Conservation (phyloP, 2,797 vertebrate species). For the Leptodactylus fallax region DNA sequence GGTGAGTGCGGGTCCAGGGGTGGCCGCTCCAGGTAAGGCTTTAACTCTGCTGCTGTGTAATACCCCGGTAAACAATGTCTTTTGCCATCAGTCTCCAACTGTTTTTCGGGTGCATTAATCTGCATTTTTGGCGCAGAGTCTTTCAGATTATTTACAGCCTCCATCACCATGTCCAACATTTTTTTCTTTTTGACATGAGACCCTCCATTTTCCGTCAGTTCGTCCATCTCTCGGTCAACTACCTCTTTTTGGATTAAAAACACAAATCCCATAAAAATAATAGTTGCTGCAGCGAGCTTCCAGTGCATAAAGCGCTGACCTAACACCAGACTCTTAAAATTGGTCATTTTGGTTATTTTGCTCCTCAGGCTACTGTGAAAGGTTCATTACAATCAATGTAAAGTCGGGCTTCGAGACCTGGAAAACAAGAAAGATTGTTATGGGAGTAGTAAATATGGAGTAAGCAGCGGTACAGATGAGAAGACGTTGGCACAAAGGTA, state of each 20-base stretch:
- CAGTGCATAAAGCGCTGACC: slow-evolving; percentile 85
- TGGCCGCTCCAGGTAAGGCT: slow-evolving; percentile 86
- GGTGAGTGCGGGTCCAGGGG: slow-evolving; percentile 86
- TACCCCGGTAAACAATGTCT: slow-evolving; percentile 85
- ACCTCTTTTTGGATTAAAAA: slow-evolving; percentile 97
- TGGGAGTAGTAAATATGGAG: not conserved
- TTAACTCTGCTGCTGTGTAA: slow-evolving; percentile 89
- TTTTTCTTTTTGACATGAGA: slow-evolving; percentile 84
- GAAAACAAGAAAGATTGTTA: slow-evolving; percentile 59
- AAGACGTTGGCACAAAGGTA: not conserved
- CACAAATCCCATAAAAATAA: slow-evolving; percentile 90
- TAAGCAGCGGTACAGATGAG: not conserved
- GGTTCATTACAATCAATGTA: slow-evolving; percentile 23
- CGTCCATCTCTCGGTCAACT: slow-evolving; percentile 83
- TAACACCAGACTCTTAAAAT: slow-evolving; percentile 82
- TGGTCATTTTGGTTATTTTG: slow-evolving; percentile 80
- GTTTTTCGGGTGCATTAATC: slow-evolving; percentile 89
- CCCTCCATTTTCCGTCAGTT: slow-evolving; percentile 83
- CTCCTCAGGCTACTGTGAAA: slow-evolving; percentile 60
- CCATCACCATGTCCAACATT: slow-evolving; percentile 90
- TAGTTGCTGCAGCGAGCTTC: slow-evolving; percentile 84
- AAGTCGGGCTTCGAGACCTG: slow-evolving; percentile 67
- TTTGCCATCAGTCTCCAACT: slow-evolving; percentile 74
- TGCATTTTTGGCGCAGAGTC: slow-evolving; percentile 96
- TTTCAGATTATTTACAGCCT: slow-evolving; percentile 94